phyloP scores from a whole-genome alignment of 37 sponge, comb jelly and placozoan genomes.

The Haliclona indistincta region DNA sequence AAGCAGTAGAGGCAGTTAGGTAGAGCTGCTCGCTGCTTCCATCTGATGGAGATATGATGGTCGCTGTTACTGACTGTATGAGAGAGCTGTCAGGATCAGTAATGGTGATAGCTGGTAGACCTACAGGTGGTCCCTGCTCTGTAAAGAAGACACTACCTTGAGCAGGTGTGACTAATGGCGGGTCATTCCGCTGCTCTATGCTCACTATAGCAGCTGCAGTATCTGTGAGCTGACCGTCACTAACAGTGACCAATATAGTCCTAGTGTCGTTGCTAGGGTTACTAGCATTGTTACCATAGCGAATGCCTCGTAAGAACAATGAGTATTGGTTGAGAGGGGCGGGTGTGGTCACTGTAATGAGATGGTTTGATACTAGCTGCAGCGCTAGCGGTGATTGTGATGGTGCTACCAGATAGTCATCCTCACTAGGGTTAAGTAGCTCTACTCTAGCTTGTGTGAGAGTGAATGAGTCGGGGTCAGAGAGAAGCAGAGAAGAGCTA shows the following conservation, averaged over 20 bases:
- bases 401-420: slow-evolving; percentile 17
- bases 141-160: not conserved
- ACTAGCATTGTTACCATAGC: slow-evolving; percentile 53
- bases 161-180: slow-evolving; percentile 19
- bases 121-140: slow-evolving; percentile 16
- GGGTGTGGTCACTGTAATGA: slow-evolving; percentile 16
- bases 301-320: slow-evolving; percentile 2
- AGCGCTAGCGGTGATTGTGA: not conserved
- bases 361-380: too few species aligned
- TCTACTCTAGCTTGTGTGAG: slow-evolving; percentile 7
- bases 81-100: slow-evolving; percentile 39
- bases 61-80: slow-evolving; percentile 10
- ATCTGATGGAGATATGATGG: slow-evolving; percentile 14
- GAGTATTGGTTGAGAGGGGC: slow-evolving; percentile 7
- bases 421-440: slow-evolving; percentile 7
- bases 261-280: slow-evolving; percentile 29
- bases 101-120: slow-evolving; percentile 4
- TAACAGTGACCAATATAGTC: slow-evolving; percentile 8
- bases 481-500: slow-evolving; percentile 2
- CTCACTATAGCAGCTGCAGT: not conserved
- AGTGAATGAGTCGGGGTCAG: slow-evolving; percentile 52
- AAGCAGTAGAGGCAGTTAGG: not conserved
- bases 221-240: slow-evolving; percentile 14
- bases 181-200: slow-evolving; percentile 21
- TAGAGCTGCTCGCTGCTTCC: slow-evolving; percentile 22